Evolutionary conservation across 2,113 vertebrate genomes (phyloP).

Genomic region (Gavialis gangeticus): DNA sequence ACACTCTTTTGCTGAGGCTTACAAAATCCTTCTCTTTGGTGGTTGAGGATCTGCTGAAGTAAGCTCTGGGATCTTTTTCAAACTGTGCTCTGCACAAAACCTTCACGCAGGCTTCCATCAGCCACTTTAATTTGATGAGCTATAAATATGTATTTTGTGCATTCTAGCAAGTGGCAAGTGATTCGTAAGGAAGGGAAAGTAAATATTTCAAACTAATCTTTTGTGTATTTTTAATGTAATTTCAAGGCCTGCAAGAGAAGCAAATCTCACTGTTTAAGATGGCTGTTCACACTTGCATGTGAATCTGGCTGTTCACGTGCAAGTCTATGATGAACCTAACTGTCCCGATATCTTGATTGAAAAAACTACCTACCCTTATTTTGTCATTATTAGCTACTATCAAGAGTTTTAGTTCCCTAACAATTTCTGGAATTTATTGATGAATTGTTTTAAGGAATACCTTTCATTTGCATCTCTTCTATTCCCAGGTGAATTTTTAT

Average conservation of each 20-base stretch:
- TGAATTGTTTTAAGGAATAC: neutral
- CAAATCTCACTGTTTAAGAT: neutral
- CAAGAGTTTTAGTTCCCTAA: conserved; percentile 1
- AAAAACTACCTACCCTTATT: neutral
- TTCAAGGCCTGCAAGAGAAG: neutral
- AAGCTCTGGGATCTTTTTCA: neutral
- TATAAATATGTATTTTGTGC: neutral
- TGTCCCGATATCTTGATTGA: neutral
- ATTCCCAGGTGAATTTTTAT: conserved; percentile 13
- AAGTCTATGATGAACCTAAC: neutral
- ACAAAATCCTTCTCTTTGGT: neutral
- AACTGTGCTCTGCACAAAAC: neutral
- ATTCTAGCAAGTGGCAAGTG: neutral
- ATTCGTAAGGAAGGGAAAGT: neutral
- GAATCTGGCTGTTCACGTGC: neutral
- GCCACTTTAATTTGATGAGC: conserved; percentile 1
- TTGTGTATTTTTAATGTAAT: neutral
- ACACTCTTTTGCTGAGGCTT: conserved; percentile 41
- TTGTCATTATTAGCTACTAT: neutral
- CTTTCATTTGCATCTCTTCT: conserved; percentile 25
- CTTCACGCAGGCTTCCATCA: conserved; percentile 25
- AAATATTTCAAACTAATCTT: neutral
- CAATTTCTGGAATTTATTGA: conserved; percentile 2
- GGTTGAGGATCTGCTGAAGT: neutral
- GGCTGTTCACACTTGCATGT: neutral